phyloP scores from a whole-genome alignment of 2,888 invertebrate species.

The Gibbula magus region DNA sequence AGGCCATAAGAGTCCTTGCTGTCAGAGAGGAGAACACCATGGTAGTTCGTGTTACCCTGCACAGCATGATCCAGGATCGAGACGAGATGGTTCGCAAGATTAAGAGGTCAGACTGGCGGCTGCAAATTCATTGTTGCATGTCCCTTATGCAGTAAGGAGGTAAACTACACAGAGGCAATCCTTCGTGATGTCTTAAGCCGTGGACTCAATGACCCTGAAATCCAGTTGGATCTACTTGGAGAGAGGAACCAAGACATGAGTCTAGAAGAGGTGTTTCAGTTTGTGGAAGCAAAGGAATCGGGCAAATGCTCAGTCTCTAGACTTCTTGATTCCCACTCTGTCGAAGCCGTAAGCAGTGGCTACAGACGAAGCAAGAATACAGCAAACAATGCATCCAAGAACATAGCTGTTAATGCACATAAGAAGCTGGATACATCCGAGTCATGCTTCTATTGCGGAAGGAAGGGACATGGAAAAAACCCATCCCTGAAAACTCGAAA shows the following conservation, averaged over 20 bases:
- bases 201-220: too few relatives aligned
- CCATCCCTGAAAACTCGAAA: constrained; percentile 29
- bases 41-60: too few relatives aligned
- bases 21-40: too few relatives aligned
- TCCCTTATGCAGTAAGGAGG: constrained; percentile 32
- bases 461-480: constrained; percentile 45
- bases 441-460: constrained; percentile 48
- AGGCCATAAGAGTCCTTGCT: too few relatives aligned
- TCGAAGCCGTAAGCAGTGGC: constrained; percentile 37
- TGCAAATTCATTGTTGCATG: too few relatives aligned
- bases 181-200: too few relatives aligned
- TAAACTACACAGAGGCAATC: too few relatives aligned
- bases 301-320: constrained; percentile 45
- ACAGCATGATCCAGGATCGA: too few relatives aligned
- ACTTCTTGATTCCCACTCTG: constrained; percentile 33
- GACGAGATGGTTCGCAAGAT: too few relatives aligned
- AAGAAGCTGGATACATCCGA: constrained; percentile 9
- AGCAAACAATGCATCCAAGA: not conserved
- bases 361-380: constrained; percentile 15
- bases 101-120: too few relatives aligned
- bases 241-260: constrained; percentile 39
- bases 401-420: too few relatives aligned
- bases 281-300: constrained; percentile 49
- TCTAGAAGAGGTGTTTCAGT: constrained; percentile 46
- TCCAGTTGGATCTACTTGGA: constrained; percentile 31